Evolutionary conservation across 2,797 vertebrate species (phyloP), one percentile per base, ranked within the genome.

Genomic region (Chaetophractus vellerosus): DNA sequence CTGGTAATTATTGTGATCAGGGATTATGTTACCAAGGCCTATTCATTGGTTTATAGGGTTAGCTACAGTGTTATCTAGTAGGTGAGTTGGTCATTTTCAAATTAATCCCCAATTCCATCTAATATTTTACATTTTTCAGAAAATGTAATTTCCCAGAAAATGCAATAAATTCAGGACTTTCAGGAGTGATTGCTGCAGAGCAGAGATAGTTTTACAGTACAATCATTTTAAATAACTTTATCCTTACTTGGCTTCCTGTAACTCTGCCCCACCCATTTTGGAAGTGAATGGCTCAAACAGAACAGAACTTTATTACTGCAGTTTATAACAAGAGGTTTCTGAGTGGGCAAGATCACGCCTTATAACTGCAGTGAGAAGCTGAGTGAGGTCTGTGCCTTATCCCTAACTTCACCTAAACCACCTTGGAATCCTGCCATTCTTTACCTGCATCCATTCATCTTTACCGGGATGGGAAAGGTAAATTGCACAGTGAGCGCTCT

Each of bases 111-210:
- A 88, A 36, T 78, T 91, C 66, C 31, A 41, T 38, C 45, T 93
- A 59, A 87, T 94, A 68, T n/a, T 93, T 80, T 36, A 21, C 38
- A 63, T 72, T 66, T 82, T 94, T 91, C 11, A 64, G 21, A 36
- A 90, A 85, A n/a, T 21, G 6, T 14, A 85, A 75, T 82, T 84
- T 85, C 8, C 6, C 10, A 94, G 48, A 93, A 68, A 94, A 36
- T 61, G 12, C 4, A 80, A 55, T 64, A 88, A 85, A 75, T 90
- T 57, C 36, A 78, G 6, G 45, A n/a, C 2, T 90, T 41, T 90
- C 7, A 72, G 9, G 50, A 69, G 14, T 28, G 6, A 50, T 24
- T 59, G 12, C 36, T 90, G 1, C 8, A 88, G 9, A 63, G 21
- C 24, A 85, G 61, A 71, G 9, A 24, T 18, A 36, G 38, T 18